phyloP scores from a whole-genome alignment of 2,888 invertebrate genomes.

The Nomada ferruginata region DNA sequence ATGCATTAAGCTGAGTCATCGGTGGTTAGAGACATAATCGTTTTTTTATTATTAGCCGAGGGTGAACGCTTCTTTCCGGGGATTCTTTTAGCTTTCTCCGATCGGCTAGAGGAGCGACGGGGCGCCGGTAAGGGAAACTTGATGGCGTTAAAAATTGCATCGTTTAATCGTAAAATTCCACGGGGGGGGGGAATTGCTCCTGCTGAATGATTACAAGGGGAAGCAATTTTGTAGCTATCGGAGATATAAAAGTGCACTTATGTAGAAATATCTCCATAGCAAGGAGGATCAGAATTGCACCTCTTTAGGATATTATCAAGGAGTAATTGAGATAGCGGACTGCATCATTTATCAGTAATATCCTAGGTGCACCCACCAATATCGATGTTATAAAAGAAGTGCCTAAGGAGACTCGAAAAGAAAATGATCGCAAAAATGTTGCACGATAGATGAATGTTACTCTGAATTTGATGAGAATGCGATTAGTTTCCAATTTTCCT shows the following conservation, averaged over 20 bases:
- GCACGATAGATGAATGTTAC: no score
- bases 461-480: no score
- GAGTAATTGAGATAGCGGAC: neutral
- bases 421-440: no score
- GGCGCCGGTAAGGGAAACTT: neutral
- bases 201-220: no score
- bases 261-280: neutral
- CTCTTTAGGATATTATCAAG: neutral
- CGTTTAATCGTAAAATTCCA: constrained; percentile 11
- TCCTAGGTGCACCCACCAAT: neutral
- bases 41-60: no score
- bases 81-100: no score
- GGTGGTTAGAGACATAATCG: no score
- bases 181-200: neutral
- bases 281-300: neutral
- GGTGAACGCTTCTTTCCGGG: no score
- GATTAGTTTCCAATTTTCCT: no score
- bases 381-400: neutral
- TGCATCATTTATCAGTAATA: constrained; percentile 10
- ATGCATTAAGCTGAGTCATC: no score
- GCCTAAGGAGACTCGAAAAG: neutral
- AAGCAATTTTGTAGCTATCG: constrained; percentile 3
- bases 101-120: neutral
- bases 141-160: neutral
- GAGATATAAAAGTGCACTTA: constrained; percentile 6